Percentiles rank a stretch among this genome's conserved stretches.
These are phyloP conservation scores for Acipenser oxyrinchus DNA, from an alignment of 2,797 vertebrate genomes.

Conservation along the genomic window DNA sequence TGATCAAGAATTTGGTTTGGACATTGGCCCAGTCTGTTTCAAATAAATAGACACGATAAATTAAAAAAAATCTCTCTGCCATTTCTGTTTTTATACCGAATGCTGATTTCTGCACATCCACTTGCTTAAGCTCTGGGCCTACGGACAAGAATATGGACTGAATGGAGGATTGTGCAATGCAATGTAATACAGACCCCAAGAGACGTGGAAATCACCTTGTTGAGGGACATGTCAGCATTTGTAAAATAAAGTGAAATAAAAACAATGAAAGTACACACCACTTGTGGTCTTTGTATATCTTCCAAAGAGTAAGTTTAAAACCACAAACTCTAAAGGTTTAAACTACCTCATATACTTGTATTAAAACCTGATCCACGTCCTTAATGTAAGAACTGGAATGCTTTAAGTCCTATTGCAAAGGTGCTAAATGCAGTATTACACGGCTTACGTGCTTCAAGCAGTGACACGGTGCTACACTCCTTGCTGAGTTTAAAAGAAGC, in stretches of 20 bases:
- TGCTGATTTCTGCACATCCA: slow-evolving; percentile 91
- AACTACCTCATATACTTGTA: slow-evolving; percentile 92
- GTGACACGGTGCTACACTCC: slow-evolving; percentile 80
- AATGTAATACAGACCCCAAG: slow-evolving; percentile 84
- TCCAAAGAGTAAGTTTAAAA: slow-evolving; percentile 98
- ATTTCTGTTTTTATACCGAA: slow-evolving; percentile 84
- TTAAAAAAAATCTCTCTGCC: slow-evolving; percentile 89
- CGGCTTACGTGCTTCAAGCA: slow-evolving; percentile 75
- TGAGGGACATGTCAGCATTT: slow-evolving; percentile 97
- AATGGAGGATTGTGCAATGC: slow-evolving; percentile 94
- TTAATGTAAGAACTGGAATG: slow-evolving; percentile 61
- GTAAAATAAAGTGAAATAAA: slow-evolving; percentile 97
- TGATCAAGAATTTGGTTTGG: slow-evolving; percentile 91
- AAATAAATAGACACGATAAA: slow-evolving; percentile 99
- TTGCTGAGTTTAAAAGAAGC: slow-evolving; percentile 34
- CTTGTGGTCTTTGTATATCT: slow-evolving; percentile 99
- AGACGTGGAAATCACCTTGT: slow-evolving; percentile 84
- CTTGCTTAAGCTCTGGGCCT: slow-evolving; percentile 93
- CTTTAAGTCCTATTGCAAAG: slow-evolving; percentile 70
- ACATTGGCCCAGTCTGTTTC: slow-evolving; percentile 99
- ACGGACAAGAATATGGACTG: slow-evolving; percentile 80
- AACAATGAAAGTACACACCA: slow-evolving; percentile 90
- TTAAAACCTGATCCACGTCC: slow-evolving; percentile 67
- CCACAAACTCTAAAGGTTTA: slow-evolving; percentile 92
- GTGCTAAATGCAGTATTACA: slow-evolving; percentile 69